These are phyloP conservation scores for Lacerta agilis DNA, from an alignment of 2,797 vertebrate species.

Conservation along the genomic window DNA sequence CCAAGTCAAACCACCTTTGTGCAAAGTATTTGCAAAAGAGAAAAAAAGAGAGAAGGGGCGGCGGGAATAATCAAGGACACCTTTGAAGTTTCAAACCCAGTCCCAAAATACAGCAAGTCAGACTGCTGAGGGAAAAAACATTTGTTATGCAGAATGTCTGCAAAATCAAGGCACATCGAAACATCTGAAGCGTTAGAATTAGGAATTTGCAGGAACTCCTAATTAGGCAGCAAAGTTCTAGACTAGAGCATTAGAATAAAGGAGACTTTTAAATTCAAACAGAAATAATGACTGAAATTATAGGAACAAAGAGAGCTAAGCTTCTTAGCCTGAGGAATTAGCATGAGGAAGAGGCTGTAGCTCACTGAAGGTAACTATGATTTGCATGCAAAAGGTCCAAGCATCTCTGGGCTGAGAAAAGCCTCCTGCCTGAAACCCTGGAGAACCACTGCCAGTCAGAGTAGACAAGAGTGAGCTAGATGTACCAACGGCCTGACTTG, in stretches of 20 bases:
- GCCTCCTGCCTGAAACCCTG: background rate
- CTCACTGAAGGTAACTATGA: background rate
- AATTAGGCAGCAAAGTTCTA: background rate
- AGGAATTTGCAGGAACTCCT: background rate
- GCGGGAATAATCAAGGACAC: background rate
- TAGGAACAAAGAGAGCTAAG: constrained; percentile 37
- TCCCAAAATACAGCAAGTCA: constrained; percentile 32
- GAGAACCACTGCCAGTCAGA: background rate
- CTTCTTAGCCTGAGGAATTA: constrained; percentile 35
- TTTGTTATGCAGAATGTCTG: constrained; percentile 21
- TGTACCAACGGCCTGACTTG: background rate
- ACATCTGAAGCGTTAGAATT: constrained; percentile 11
- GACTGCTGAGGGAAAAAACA: background rate
- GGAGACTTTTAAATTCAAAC: constrained; percentile 33
- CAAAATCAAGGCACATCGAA: constrained; percentile 9
- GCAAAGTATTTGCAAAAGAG: constrained; percentile 35
- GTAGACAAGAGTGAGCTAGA: background rate
- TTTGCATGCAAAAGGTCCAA: background rate
- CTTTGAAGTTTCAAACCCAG: constrained; percentile 27
- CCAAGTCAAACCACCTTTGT: constrained; percentile 7
- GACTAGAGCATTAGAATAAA: background rate
- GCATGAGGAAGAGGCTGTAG: background rate
- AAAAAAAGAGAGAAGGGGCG: background rate
- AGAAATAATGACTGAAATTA: constrained; percentile 11
- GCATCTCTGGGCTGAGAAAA: background rate